phyloP scores from a whole-genome alignment of 2,113 vertebrate genomes.

The Colistium nudipinnis region DNA sequence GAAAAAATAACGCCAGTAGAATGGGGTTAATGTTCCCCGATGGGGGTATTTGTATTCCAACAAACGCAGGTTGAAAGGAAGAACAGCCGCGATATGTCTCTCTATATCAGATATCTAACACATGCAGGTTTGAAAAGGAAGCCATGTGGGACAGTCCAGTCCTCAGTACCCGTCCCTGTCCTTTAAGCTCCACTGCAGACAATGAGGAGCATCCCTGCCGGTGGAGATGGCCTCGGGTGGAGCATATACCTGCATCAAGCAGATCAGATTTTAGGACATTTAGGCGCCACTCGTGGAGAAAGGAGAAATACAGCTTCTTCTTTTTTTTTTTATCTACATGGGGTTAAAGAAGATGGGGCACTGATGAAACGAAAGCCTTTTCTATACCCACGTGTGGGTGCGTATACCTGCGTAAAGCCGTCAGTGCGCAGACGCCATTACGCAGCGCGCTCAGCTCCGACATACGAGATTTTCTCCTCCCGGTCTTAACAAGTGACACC shows the following conservation, averaged over 20 bases:
- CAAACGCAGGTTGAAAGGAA: conserved; percentile 41
- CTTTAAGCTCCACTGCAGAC: conserved; percentile 27
- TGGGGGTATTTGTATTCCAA: conserved; percentile 73
- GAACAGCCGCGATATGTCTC: conserved; percentile 41
- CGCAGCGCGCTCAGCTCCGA: not conserved
- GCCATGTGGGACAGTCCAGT: conserved; percentile 60
- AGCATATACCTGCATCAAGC: conserved; percentile 49
- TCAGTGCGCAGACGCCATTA: conserved; percentile 9
- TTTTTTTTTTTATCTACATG: too few species aligned
- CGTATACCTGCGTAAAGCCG: conserved; percentile 19
- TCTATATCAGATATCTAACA: conserved; percentile 68
- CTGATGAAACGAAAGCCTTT: not conserved
- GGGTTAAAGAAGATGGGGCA: conserved; percentile 30
- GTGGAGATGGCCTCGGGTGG: conserved; percentile 18
- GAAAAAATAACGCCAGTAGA: conserved; percentile 25
- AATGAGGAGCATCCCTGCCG: conserved; percentile 35
- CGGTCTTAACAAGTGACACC: not conserved
- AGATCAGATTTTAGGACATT: conserved; percentile 53
- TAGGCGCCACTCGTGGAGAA: conserved; percentile 16
- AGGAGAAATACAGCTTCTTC: not conserved
- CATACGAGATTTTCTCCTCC: not conserved
- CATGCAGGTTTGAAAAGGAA: conserved; percentile 66
- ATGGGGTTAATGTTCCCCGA: conserved; percentile 36
- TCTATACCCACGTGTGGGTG: not conserved
- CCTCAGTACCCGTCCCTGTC: conserved; percentile 27